Base-by-base conservation (phyloP, 2,113 vertebrate genomes). In the Cyrtonyx montezumae region DNA sequence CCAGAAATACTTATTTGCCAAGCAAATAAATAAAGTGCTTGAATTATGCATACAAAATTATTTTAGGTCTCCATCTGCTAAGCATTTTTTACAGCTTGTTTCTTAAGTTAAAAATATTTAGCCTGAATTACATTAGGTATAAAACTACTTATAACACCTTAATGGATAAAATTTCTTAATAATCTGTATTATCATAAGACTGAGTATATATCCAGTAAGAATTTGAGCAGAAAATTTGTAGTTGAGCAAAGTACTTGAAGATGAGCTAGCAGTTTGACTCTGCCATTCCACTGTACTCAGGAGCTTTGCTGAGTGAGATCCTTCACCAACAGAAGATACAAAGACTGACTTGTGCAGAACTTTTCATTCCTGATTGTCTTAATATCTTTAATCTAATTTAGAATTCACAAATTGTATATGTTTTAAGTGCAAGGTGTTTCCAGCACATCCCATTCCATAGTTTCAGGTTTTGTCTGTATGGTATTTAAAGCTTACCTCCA, bases 41-140 rank as follows among this genome's bases (percentile, higher is more conserved):
- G 87, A 93, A 90, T 93, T 91, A 86, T 88, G 82, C 70, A 94
- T 93, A 71, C 79, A 80, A 95, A 69, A 68, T 26, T 93, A 92
- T 88, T 94, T 94, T 75, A 74, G 21, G 17, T 3, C 22, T 79
- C 92, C 56, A 88, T 86, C 59, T 92, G 82, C 62, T 55, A 89
- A 53, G 19, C 17, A 37, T 40, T 84, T 84, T 79, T 91, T 55
- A 19, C 15, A 67, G 13, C 21, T 77, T 80, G 5, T 84, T 88
- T 91, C 65, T 88, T 42, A 89, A 73, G 42, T 73, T 79, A 46
- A 91, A 95, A 93, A 86, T 74, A 25, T 95, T 95, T 90, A 37
- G 0, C 0, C 42, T 86, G 19, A 28, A 70, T 79, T 91, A 42
- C 30, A 51, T 55, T 67, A 7, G 11, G 3, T 59, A 83, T 77